A percentile compares a stretch with the other conserved stretches of the same genome.
Evolutionary conservation across 2,888 invertebrate genomes (phyloP).

Genomic region (Drosophila paranaensis): DNA sequence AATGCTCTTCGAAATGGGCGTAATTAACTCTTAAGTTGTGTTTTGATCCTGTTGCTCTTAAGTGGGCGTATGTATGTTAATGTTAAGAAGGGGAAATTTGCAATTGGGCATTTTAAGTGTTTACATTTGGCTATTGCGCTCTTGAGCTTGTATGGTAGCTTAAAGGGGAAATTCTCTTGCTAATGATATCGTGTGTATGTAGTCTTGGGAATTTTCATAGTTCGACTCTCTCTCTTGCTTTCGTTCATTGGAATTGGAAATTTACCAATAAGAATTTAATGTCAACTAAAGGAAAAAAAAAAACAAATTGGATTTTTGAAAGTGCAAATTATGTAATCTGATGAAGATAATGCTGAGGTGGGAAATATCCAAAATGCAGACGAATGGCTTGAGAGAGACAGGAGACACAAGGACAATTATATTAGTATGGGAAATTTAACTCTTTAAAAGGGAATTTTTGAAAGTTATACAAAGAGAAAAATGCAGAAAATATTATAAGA

Average conservation of each 20-base stretch:
- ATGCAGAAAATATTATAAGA: no score
- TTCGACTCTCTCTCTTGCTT: no score
- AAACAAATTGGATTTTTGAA: neutral
- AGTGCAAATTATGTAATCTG: neutral
- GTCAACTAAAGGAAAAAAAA: neutral
- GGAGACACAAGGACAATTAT: no score
- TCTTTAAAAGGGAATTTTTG: neutral
- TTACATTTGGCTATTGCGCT: neutral
- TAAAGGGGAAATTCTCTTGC: neutral
- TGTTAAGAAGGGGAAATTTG: neutral
- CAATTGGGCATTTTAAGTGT: neutral
- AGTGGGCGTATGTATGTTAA: no score
- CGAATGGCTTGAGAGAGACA: neutral
- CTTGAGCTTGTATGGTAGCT: neutral
- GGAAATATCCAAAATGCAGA: neutral
- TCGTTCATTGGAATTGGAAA: neutral
- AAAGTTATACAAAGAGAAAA: neutral
- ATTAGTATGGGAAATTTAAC: neutral
- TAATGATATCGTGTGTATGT: no score
- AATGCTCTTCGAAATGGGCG: constrained; percentile 2
- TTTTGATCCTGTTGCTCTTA: neutral
- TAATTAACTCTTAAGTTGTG: neutral
- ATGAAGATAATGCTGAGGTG: no score
- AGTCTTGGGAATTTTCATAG: neutral
- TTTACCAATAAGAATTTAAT: neutral